Base-by-base conservation (phyloP, 2,797 vertebrate species). In the Pangasius djambal region DNA sequence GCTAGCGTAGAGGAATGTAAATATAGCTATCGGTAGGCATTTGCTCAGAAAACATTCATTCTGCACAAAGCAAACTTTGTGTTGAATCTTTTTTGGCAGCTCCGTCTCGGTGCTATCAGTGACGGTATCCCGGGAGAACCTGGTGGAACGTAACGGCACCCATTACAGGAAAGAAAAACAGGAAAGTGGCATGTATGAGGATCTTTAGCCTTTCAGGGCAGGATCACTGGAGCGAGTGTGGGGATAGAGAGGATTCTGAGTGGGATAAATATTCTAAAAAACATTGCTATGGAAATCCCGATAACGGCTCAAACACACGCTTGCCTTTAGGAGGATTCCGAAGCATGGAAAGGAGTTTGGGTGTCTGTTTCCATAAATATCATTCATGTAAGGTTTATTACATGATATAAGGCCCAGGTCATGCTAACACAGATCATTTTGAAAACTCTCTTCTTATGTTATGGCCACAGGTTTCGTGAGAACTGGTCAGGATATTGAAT, bases 11-110 rank as follows among this genome's bases (percentile, higher is more conserved):
- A 92, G 70, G 81, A 90, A 91, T 57, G 83, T 81, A 90, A 91
- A 92, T 89, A 90, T 86, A 91, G 86, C 90, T 83, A 90, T 74
- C 63, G 70, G 59, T 40, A 28, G 75, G 77, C 28, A 83, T 87
- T 63, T 91, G 90, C 86, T 88, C 87, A 72, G 84, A 91, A 87
- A 86, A 90, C 72, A 90, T 91, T 86, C 59, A 55, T 90, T 88
- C 90, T 72, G 79, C 78, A 37, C 75, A 85, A 63, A 90, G 81
- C 88, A 91, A 91, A 88, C 79, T 48, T 67, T 0, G n/a, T 85
- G 83, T 52, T 22, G 28, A 31, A 20, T 70, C 15, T 37, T 40
- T 61, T 70, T 55, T 0, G 0, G 63, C 37, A 72, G 57, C 72
- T 34, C 1, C 61, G 40, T 50, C 25, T 20, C 16, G 7, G 25